phyloP scores from a whole-genome alignment of 2,113 vertebrate species.

The Vidua macroura region DNA sequence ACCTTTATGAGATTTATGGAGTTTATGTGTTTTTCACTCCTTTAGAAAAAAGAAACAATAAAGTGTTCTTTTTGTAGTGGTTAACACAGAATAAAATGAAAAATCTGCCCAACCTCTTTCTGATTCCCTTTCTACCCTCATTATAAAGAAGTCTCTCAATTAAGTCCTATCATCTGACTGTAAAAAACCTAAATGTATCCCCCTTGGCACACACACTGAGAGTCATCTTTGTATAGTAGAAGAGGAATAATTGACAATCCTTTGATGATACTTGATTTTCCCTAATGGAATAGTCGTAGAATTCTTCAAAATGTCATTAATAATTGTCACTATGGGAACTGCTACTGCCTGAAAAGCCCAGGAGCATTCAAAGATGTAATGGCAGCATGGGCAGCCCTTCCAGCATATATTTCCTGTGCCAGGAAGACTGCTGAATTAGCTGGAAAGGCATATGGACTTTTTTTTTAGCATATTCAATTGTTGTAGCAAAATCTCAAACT shows the following conservation, averaged over 20 bases:
- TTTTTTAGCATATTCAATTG: neutral
- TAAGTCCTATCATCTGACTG: neutral
- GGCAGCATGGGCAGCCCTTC: neutral
- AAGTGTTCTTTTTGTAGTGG: neutral
- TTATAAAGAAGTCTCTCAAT: neutral
- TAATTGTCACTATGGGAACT: neutral
- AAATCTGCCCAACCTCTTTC: neutral
- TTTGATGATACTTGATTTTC: neutral
- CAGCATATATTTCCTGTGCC: neutral
- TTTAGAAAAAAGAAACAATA: neutral
- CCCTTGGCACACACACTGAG: neutral
- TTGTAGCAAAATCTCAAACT: neutral
- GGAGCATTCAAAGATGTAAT: neutral
- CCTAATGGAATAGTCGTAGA: neutral
- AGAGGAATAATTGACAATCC: neutral
- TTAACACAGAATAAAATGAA: neutral
- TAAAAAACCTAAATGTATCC: neutral
- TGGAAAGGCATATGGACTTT: neutral
- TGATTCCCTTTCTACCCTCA: neutral
- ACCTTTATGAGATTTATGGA: neutral
- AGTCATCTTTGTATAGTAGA: neutral
- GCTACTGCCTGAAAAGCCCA: neutral
- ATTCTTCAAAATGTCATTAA: neutral
- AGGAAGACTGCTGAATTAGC: neutral
- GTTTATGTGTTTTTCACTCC: neutral